phyloP scores from a whole-genome alignment of 2,888 invertebrate genomes.

The Rotaria macrura region DNA sequence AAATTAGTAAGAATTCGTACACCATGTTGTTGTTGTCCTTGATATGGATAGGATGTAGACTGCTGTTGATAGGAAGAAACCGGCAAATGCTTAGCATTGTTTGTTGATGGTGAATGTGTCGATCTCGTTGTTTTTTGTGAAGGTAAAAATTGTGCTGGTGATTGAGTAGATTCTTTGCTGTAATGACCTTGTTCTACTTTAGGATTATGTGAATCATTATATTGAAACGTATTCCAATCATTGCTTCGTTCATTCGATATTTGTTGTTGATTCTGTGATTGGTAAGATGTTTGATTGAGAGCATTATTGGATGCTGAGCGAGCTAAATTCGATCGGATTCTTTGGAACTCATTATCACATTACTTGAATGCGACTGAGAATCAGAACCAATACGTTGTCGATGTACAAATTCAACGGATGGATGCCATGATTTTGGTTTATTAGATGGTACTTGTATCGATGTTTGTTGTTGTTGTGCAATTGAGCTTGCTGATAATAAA shows the following conservation, averaged over 20 bases:
- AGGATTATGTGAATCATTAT: background rate
- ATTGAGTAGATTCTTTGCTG: background rate
- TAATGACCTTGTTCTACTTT: background rate
- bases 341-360: background rate
- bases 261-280: background rate
- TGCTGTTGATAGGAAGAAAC: background rate
- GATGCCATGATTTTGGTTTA: background rate
- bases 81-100: background rate
- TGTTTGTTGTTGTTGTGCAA: background rate
- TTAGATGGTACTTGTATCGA: background rate
- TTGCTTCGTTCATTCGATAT: background rate
- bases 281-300: background rate
- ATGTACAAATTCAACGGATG: background rate
- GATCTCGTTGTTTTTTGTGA: background rate
- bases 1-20: background rate
- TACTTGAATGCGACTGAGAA: background rate
- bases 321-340: background rate
- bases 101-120: background rate
- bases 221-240: background rate
- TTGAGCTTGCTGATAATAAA: background rate
- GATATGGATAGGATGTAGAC: background rate
- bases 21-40: conserved; percentile 18
- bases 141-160: conserved; percentile 1
- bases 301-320: background rate
- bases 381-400: conserved; percentile 4